Evolutionary conservation across 2,797 vertebrate genomes (phyloP), one percentile per base, ranked within the genome.

Genomic region (Oreochromis mossambicus): DNA sequence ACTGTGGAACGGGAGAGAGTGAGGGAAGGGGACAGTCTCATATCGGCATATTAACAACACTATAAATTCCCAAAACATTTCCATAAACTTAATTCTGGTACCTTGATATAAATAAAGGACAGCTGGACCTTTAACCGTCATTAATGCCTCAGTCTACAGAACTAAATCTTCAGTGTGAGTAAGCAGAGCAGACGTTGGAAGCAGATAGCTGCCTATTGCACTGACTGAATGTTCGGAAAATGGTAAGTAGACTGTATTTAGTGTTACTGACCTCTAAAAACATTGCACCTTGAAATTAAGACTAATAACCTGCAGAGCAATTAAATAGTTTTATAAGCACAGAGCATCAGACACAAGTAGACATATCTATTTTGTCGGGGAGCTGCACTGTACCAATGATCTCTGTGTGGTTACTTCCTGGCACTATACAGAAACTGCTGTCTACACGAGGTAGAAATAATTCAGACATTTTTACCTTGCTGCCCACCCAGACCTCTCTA

Each of bases 11-110:
- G 0, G 32, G 41, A 61, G 54, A 52, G 26, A n/a, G 54, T 21
- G 41, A 17, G 19, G 54, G 17, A 63, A 21, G 15, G 5, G 78
- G 5, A 26, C 4, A 29, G n/a, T 66, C 8, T 3, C 4, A 29
- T 19, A 52, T 50, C 29, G 38, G 12, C 43, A 9, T 75, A 48
- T 73, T 52, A 81, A 73, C 17, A 83, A 73, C 55, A 66, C 77
- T 55, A 43, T 83, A 48, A 55, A 48, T 78, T 56, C 12, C 52
- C n/a, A 14, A 79, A 51, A 41, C 38, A 21, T 77, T 29, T 52
- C 80, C 11, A 19, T n/a, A 8, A 78, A 78, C 15, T 29, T 55
- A 41, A 81, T 78, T 78, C 38, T 55, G 11, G 54, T 41, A 50
- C 4, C 13, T 32, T 34, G 19, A 70, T 50, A 61, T 50, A 29